Conservation (phyloP, 2,797 vertebrate species). For the Pantherophis alleghaniensis region DNA sequence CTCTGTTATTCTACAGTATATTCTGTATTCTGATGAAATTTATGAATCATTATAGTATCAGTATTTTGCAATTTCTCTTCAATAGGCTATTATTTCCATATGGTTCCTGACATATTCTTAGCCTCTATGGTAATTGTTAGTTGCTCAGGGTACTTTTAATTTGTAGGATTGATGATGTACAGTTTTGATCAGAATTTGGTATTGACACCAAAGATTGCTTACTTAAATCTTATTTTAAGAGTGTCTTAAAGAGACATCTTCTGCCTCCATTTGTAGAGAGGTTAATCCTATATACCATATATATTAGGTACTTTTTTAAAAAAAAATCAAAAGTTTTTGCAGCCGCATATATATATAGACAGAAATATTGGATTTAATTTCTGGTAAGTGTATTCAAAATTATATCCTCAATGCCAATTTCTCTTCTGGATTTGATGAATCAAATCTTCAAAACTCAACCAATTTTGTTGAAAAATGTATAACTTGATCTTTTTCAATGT, state of each 20-base stretch:
- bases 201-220: background rate
- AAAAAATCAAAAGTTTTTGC: background rate
- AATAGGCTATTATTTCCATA: background rate
- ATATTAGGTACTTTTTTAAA: background rate
- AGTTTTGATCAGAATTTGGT: background rate
- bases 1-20: background rate
- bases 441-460: slow-evolving; percentile 24
- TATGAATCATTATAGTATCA: background rate
- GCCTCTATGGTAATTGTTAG: background rate
- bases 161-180: background rate
- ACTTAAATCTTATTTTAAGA: background rate
- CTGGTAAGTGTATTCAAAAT: background rate
- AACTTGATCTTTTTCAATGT: background rate
- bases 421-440: background rate
- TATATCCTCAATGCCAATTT: background rate
- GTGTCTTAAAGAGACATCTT: background rate
- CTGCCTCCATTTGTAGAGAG: background rate
- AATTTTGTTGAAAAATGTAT: slow-evolving; percentile 4
- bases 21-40: background rate
- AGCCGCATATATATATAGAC: background rate
- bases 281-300: background rate
- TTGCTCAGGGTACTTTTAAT: background rate
- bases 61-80: background rate
- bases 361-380: background rate
- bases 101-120: background rate